Percentiles rank a stretch among this genome's conserved stretches.
phyloP scores from a whole-genome alignment of 2,113 vertebrate species.

The Cygnus atratus region DNA sequence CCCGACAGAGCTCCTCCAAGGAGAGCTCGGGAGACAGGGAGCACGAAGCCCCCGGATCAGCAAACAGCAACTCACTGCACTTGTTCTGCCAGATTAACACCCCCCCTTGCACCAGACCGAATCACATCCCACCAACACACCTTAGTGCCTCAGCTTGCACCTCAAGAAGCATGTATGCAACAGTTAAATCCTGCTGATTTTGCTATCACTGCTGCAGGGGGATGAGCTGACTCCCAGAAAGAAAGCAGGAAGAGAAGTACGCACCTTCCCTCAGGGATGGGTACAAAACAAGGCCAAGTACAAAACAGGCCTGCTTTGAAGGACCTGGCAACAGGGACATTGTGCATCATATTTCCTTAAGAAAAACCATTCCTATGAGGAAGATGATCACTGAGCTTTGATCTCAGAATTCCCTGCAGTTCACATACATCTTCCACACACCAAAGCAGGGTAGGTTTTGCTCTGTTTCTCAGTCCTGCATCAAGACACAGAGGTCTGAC shows the following conservation, averaged over 20 bases:
- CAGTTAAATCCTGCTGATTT: not conserved
- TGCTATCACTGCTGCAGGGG: not conserved
- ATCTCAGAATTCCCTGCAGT: not conserved
- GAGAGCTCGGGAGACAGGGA: not conserved
- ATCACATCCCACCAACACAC: not conserved
- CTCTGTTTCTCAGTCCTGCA: not conserved
- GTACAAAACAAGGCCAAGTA: not conserved
- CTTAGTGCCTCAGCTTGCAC: not conserved
- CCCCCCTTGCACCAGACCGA: not conserved
- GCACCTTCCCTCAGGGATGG: not conserved
- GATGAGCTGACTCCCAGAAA: no score
- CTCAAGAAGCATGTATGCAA: accelerated
- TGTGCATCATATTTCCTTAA: not conserved
- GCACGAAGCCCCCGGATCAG: not conserved
- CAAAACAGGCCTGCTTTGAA: not conserved
- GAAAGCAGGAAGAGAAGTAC: not conserved
- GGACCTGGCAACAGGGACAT: not conserved
- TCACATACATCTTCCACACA: no score
- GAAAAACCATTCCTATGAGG: not conserved
- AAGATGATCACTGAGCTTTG: not conserved
- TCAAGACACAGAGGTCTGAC: not conserved
- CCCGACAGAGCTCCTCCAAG: not conserved
- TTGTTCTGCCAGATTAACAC: not conserved
- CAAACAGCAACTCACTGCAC: not conserved
- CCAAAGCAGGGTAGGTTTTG: not conserved